Evolutionary conservation across 2,888 invertebrate species (phyloP), one percentile per base, ranked within the genome.

Genomic region (Yponomeuta sedellus): DNA sequence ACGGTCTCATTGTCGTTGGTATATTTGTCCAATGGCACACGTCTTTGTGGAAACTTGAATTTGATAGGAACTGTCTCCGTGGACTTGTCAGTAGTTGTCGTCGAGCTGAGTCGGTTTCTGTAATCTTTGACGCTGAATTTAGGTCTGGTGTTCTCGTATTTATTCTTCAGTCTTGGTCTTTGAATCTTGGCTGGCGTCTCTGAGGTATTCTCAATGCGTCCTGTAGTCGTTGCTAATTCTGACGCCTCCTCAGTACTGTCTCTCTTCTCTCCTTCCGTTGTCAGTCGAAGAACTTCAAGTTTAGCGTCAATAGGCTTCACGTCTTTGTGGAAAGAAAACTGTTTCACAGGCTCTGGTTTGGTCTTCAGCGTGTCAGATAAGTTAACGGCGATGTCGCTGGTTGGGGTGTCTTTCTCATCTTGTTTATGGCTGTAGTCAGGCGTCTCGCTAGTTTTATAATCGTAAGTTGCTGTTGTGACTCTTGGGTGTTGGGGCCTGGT

Each of bases 61-160:
- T 91, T 92, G 28, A 82, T 77, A 70, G 83, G 86, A 12, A 69
- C 68, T 0, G 70, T 65, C 12, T 65, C 56, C 12, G 22, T 22
- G 57, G 85, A 72, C 69, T 80, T 85, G 69, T 91, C 91, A 20
- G 89, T 87, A 64, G 85, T 85, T 10, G 93, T 92, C 0, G 93
- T 92, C 0, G 92, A 92, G 72, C 92, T 93, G 64, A 95, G 79
- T 68, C 94, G 88, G 71, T 92, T 94, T 75, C 94, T 93, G 77
- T 95, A 95, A 70, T 96, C 95, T 80, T 95, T 95, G 4, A 96
- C 94, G 75, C 95, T 96, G 78, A 96, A 96, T 70, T 94, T 88
- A 1, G 95, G 95, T 65, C 96, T 86, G 64, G 94, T 94, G 57
- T 91, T 92, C 67, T 93, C 86, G 69, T 90, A 93, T 78, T 93